phyloP scores from a whole-genome alignment of 2,888 invertebrate genomes.

The Eubasilissa splendida region DNA sequence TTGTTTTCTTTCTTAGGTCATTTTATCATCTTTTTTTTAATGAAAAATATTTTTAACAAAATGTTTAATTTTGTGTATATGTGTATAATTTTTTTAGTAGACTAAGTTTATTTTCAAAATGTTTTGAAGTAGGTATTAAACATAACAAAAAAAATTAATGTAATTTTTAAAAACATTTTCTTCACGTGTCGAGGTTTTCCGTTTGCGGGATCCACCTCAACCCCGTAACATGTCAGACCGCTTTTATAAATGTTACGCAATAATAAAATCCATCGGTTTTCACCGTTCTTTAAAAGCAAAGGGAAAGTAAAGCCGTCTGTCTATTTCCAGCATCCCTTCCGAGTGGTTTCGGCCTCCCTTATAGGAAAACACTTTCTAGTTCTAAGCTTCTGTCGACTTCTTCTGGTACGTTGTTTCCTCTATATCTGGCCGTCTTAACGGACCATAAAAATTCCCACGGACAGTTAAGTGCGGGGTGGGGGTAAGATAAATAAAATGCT shows the following conservation, averaged over 20 bases:
- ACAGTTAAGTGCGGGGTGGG: conserved; percentile 53
- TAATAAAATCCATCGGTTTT: conserved; percentile 19
- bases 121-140: no score
- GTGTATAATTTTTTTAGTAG: no score
- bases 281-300: conserved; percentile 24
- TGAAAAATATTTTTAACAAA: no score
- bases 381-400: conserved; percentile 36
- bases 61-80: no score
- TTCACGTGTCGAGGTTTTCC: no score
- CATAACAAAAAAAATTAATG: no score
- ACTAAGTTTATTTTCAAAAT: no score
- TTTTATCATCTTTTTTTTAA: no score
- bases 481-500: conserved; percentile 55
- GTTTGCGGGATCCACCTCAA: neutral
- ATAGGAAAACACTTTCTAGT: conserved; percentile 49
- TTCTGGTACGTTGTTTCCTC: conserved; percentile 13
- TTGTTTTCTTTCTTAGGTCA: no score
- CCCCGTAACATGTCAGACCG: neutral
- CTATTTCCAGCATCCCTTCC: conserved; percentile 36
- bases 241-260: conserved; percentile 9
- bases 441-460: conserved; percentile 57
- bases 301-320: neutral
- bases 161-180: no score
- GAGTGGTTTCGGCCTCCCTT: conserved; percentile 17
- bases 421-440: conserved; percentile 55